Percentiles rank a stretch among this genome's conserved stretches.
phyloP scores from a whole-genome alignment of 2,113 vertebrate genomes.

The Mormyrus lacerda region DNA sequence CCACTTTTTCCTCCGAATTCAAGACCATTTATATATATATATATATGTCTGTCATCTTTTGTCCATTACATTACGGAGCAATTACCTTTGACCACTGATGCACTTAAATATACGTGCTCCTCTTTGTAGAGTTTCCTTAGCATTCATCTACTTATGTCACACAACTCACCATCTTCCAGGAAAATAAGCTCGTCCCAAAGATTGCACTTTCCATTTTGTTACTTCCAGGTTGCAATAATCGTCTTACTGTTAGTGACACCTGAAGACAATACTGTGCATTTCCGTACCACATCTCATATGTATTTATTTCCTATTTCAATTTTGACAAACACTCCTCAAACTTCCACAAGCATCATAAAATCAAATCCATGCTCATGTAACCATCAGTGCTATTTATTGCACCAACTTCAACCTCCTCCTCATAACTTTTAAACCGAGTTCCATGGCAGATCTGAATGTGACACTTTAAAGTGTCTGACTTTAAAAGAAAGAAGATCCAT shows the following conservation, averaged over 20 bases:
- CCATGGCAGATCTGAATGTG: background rate
- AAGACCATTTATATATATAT: background rate
- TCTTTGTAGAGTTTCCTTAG: background rate
- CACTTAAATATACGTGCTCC: background rate
- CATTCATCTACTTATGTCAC: background rate
- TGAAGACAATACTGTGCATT: background rate
- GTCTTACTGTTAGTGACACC: background rate
- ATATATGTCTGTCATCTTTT: background rate
- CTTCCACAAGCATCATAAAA: background rate
- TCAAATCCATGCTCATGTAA: background rate
- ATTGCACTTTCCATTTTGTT: background rate
- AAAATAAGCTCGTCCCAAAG: background rate
- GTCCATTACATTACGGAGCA: background rate
- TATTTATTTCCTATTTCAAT: background rate
- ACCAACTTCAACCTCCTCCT: background rate
- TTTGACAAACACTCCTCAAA: background rate
- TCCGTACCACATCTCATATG: background rate
- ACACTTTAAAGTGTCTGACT: constrained; percentile 1
- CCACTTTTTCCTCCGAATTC: background rate
- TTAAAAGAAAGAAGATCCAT: background rate
- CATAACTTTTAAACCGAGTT: background rate
- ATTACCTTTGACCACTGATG: background rate
- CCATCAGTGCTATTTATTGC: background rate
- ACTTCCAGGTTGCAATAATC: background rate
- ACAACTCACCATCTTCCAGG: background rate